A percentile compares a stretch with the other conserved stretches of the same genome.
These are phyloP conservation scores for Danio choprae DNA, from an alignment of 2,797 vertebrate genomes.

Conservation along the genomic window DNA sequence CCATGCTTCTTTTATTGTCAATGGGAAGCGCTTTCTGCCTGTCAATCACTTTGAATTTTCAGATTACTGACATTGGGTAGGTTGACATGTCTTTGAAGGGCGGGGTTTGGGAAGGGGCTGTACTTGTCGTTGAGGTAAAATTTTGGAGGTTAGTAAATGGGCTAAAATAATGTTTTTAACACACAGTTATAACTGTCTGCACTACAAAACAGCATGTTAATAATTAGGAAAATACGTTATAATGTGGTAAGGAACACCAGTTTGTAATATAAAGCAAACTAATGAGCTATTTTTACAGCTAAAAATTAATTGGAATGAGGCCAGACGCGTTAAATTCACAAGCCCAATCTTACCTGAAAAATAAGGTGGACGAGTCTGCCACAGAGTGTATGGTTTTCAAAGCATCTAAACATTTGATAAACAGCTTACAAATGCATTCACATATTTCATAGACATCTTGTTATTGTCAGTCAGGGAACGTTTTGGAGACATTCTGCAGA, in stretches of 20 bases:
- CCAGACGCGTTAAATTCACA: too few relatives aligned
- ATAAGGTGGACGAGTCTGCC: background rate
- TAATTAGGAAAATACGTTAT: too few relatives aligned
- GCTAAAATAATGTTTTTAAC: background rate
- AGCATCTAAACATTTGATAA: background rate
- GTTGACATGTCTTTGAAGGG: slow-evolving; percentile 1
- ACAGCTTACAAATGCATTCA: background rate
- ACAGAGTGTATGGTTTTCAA: background rate
- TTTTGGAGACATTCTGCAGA: background rate
- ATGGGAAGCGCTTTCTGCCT: background rate
- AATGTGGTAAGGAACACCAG: too few relatives aligned
- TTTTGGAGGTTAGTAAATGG: background rate
- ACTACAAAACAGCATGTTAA: too few relatives aligned
- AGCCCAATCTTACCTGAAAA: too few relatives aligned
- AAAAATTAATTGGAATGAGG: too few relatives aligned
- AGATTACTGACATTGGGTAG: slow-evolving; percentile 20
- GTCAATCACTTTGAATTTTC: background rate
- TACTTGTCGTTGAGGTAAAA: too few relatives aligned
- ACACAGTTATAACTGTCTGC: too few relatives aligned
- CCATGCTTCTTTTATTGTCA: background rate
- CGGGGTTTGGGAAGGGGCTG: background rate
- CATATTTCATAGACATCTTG: background rate
- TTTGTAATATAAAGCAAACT: too few relatives aligned
- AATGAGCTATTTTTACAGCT: too few relatives aligned
- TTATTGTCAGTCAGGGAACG: background rate